These are phyloP conservation scores for Phoeniculus purpureus DNA, from an alignment of 2,797 vertebrate genomes.

Conservation along the genomic window DNA sequence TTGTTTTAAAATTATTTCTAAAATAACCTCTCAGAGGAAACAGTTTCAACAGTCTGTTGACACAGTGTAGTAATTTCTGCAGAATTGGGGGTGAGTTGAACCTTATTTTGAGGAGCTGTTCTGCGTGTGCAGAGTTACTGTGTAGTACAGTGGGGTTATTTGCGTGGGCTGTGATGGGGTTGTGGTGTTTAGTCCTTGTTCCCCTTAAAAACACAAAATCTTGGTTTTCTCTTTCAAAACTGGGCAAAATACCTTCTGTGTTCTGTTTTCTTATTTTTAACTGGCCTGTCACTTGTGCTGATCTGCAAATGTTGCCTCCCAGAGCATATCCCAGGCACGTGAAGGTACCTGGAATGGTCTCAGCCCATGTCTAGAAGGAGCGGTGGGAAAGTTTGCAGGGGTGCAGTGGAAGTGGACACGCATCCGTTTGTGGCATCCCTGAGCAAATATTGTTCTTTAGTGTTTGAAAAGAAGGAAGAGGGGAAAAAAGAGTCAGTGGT, in stretches of 20 bases:
- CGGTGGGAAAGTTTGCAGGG: not conserved
- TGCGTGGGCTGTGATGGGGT: not conserved
- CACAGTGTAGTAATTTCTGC: not conserved
- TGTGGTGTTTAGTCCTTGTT: not conserved
- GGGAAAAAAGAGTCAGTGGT: too few relatives aligned
- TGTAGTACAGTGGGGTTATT: not conserved
- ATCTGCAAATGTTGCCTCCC: not conserved
- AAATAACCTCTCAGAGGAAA: not conserved
- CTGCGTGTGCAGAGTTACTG: not conserved
- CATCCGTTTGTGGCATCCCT: not conserved
- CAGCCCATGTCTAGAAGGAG: not conserved
- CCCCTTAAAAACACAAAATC: not conserved
- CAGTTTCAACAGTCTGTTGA: not conserved
- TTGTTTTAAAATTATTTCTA: not conserved
- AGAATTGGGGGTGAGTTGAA: not conserved
- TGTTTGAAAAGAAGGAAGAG: not conserved
- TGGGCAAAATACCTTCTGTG: not conserved
- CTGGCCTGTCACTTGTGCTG: not conserved
- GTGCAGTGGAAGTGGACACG: accelerated
- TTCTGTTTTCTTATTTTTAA: not conserved
- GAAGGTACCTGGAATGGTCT: not conserved
- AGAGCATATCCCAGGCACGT: too few relatives aligned
- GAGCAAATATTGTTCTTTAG: not conserved
- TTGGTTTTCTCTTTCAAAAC: not conserved
- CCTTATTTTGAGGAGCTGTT: not conserved